phyloP scores from a whole-genome alignment of 2,797 vertebrate species.

The Tauraco hartlaubi region DNA sequence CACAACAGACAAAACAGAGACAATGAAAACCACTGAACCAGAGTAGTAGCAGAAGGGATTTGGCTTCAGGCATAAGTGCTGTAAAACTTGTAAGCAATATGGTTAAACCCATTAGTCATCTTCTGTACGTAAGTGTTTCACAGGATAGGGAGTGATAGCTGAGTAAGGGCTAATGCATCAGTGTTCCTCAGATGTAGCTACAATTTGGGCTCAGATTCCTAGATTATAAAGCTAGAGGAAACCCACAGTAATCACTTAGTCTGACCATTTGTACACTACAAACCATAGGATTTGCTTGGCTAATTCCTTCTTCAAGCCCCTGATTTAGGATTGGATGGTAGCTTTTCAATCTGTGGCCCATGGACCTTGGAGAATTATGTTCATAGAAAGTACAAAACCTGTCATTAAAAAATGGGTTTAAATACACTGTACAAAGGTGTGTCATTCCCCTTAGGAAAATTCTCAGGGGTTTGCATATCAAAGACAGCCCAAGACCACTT shows the following conservation, averaged over 20 bases:
- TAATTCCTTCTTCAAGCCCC: not conserved
- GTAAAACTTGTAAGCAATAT: conserved; percentile 17
- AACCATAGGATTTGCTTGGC: not conserved
- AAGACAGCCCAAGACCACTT: not conserved
- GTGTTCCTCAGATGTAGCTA: not conserved
- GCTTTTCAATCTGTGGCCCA: not conserved
- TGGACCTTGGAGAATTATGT: not conserved
- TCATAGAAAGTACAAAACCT: not conserved
- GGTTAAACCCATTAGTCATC: conserved; percentile 37
- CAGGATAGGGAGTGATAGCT: not conserved
- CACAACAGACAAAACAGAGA: conserved; percentile 5
- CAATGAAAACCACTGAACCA: conserved; percentile 43
- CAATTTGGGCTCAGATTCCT: not conserved
- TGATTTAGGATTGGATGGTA: not conserved
- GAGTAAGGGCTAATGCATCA: not conserved
- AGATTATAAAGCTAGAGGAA: not conserved
- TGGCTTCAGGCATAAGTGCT: not conserved
- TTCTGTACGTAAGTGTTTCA: not conserved
- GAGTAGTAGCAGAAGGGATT: conserved; percentile 4
- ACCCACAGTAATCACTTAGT: not conserved
- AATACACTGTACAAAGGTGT: not conserved
- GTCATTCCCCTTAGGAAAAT: not conserved
- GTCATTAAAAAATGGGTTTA: not conserved
- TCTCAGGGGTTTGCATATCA: not conserved
- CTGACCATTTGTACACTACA: not conserved